Evolutionary conservation across 2,113 vertebrate species (phyloP).

Genomic region (Aptenodytes forsteri): DNA sequence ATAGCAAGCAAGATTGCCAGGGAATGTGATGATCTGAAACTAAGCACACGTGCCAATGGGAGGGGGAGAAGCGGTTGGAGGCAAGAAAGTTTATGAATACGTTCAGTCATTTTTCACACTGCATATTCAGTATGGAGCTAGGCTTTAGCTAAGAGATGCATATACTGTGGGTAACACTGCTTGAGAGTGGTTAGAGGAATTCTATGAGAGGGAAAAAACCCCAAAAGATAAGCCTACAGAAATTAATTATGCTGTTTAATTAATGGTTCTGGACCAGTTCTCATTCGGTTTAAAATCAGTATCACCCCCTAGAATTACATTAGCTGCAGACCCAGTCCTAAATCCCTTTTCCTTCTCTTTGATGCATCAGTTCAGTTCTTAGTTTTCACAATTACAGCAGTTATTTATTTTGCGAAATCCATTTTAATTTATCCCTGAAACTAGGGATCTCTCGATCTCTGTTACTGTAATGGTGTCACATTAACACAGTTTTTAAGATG

Average conservation of each 20-base stretch:
- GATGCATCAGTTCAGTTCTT: neutral
- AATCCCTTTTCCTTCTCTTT: neutral
- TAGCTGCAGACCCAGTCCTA: neutral
- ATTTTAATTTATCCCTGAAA: constrained; percentile 21
- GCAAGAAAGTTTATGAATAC: neutral
- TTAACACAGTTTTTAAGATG: constrained; percentile 31
- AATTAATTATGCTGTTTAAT: neutral
- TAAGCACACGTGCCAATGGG: neutral
- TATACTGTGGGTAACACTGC: neutral
- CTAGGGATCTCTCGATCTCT: neutral
- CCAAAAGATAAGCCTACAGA: neutral
- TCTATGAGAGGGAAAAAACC: neutral
- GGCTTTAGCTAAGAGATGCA: neutral
- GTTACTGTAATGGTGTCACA: neutral
- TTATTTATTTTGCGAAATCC: constrained; percentile 9
- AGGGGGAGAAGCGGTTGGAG: neutral
- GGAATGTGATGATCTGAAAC: neutral
- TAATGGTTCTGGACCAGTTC: neutral
- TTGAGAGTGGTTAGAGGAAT: neutral
- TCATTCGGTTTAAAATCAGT: neutral
- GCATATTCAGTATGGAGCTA: neutral
- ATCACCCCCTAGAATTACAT: neutral
- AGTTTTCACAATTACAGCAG: neutral
- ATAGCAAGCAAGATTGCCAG: neutral
- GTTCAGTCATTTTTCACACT: neutral